These are phyloP conservation scores for Meghimatium bilineatum DNA, from an alignment of 2,888 invertebrate genomes.

Conservation along the genomic window DNA sequence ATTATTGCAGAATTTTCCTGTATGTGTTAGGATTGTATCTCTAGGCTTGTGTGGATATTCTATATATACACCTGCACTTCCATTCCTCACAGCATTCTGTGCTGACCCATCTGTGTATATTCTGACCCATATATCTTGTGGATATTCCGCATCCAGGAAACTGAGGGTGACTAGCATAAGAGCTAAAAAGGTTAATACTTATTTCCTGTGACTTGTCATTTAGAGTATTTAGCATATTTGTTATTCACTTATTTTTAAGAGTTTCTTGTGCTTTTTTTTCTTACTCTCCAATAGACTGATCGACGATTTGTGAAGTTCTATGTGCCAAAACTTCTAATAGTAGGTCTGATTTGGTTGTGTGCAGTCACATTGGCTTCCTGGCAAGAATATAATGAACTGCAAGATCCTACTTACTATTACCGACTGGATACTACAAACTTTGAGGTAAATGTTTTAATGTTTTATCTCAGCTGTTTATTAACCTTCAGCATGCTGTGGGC, in stretches of 20 bases:
- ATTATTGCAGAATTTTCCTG: too few species aligned
- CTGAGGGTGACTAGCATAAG: too few species aligned
- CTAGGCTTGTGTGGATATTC: too few species aligned
- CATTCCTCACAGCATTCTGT: too few species aligned
- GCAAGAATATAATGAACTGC: conserved; percentile 91
- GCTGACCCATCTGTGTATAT: too few species aligned
- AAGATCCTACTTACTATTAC: conserved; percentile 95
- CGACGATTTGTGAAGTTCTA: conserved; percentile 91
- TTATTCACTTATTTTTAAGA: not conserved
- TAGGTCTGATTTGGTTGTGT: conserved; percentile 90
- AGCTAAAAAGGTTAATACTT: not conserved
- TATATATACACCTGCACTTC: too few species aligned
- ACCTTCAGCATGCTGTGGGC: too few species aligned
- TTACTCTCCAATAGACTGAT: conserved; percentile 84
- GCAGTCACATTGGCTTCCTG: conserved; percentile 90
- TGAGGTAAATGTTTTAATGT: conserved; percentile 65
- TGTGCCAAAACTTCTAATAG: conserved; percentile 90
- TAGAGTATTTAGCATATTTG: not conserved
- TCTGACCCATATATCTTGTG: too few species aligned
- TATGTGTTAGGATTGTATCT: too few species aligned
- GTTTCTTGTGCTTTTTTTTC: too few species aligned
- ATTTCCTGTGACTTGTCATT: not conserved
- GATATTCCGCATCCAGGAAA: too few species aligned
- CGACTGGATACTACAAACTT: conserved; percentile 83
- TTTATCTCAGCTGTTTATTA: too few species aligned